Percentiles rank a stretch among this genome's conserved stretches.
phyloP scores from a whole-genome alignment of 1,140 invertebrate genomes.

The Drosophila auraria region DNA sequence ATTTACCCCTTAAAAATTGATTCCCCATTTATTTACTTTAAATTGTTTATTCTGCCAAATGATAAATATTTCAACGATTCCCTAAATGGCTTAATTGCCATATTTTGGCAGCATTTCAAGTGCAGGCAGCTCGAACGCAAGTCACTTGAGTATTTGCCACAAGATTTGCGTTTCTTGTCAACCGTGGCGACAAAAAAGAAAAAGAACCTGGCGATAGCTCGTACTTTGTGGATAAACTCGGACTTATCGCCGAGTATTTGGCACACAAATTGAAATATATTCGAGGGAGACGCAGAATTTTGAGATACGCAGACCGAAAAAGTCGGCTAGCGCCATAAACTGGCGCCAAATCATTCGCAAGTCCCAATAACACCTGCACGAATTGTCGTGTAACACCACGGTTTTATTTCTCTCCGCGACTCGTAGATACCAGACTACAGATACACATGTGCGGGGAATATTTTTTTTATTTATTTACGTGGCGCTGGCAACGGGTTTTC shows the following conservation, averaged over 20 bases:
- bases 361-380: slow-evolving; percentile 83
- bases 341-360: slow-evolving; percentile 83
- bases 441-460: slow-evolving; percentile 19
- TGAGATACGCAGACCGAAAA: slow-evolving; percentile 20
- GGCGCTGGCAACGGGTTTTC: slow-evolving; percentile 58
- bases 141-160: slow-evolving; percentile 12
- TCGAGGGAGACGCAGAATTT: slow-evolving; percentile 4
- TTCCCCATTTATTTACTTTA: too few relatives aligned
- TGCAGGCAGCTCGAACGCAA: not conserved
- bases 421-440: slow-evolving; percentile 22
- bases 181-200: not conserved
- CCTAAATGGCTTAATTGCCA: not conserved
- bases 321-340: slow-evolving; percentile 59
- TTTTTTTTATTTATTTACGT: slow-evolving; percentile 45
- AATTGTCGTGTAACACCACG: slow-evolving; percentile 82
- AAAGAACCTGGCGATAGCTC: slow-evolving; percentile 8
- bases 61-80: too few relatives aligned
- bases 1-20: too few relatives aligned
- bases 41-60: not conserved
- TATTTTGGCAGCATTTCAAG: not conserved
- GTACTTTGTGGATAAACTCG: slow-evolving; percentile 28
- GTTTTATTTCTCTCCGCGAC: slow-evolving; percentile 53
- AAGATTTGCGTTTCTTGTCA: slow-evolving; percentile 29
- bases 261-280: slow-evolving; percentile 14
- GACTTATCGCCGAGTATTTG: slow-evolving; percentile 20